A percentile compares a stretch with the other conserved stretches of the same genome.
Evolutionary conservation across 2,797 vertebrate genomes (phyloP).

Genomic region (Valencia hispanica): DNA sequence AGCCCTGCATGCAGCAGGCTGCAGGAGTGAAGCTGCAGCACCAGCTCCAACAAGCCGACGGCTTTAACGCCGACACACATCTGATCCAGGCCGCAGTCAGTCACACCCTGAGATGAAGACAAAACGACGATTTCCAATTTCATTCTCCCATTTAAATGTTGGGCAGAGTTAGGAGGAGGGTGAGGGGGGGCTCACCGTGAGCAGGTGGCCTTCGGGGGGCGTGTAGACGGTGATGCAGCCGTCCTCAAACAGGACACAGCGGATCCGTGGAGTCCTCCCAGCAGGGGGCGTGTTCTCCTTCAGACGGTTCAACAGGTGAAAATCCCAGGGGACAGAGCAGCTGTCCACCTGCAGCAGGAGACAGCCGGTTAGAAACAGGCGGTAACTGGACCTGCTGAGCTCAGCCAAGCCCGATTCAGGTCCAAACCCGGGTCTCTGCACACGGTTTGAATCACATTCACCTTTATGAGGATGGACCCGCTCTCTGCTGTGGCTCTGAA

Average conservation of each 20-base stretch:
- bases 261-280: slow-evolving; percentile 18
- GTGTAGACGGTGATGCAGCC: slow-evolving; percentile 66
- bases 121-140: background rate
- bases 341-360: slow-evolving; percentile 56
- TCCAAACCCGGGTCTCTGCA: background rate
- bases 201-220: background rate
- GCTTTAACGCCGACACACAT: background rate
- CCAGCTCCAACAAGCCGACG: slow-evolving; percentile 56
- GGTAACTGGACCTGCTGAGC: background rate
- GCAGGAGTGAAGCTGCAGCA: slow-evolving; percentile 64
- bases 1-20: slow-evolving; percentile 63
- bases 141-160: too few relatives aligned
- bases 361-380: background rate
- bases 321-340: slow-evolving; percentile 64
- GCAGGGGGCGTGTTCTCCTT: background rate
- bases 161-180: too few relatives aligned
- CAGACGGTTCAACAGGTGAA: slow-evolving; percentile 58
- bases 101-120: background rate
- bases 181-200: slow-evolving; percentile 38
- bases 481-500: slow-evolving; percentile 65
- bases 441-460: slow-evolving; percentile 33
- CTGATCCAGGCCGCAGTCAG: background rate
- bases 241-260: slow-evolving; percentile 68
- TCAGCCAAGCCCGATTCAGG: background rate
- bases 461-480: slow-evolving; percentile 80